Conservation (phyloP, 2,797 vertebrate genomes). For the Simalia tracyae region DNA sequence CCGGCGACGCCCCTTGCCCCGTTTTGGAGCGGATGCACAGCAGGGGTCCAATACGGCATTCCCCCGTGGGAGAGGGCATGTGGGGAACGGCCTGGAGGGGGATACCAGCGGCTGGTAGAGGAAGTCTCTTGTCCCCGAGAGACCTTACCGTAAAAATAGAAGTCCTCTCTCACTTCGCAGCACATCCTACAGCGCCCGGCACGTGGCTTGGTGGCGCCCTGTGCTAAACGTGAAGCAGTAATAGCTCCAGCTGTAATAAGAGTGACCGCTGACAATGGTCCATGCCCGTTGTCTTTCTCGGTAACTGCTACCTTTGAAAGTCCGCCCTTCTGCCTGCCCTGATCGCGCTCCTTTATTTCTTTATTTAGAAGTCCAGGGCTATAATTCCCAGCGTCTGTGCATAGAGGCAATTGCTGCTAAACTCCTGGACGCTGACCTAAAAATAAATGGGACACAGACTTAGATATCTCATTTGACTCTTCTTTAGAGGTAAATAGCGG, state of each 20-base stretch:
- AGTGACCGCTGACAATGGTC: not conserved
- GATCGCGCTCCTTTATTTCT: not conserved
- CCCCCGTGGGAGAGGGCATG: not conserved
- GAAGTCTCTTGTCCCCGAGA: not conserved
- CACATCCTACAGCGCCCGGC: not conserved
- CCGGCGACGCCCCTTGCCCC: not conserved
- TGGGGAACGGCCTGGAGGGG: not conserved
- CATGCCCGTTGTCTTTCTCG: not conserved
- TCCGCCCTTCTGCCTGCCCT: no score
- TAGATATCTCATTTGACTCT: not conserved
- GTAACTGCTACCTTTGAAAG: not conserved
- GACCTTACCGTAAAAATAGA: not conserved
- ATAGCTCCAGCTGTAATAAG: not conserved
- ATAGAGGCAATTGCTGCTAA: not conserved
- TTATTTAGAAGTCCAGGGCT: not conserved
- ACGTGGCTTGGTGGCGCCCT: slow-evolving; percentile 8
- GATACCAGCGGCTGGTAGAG: not conserved
- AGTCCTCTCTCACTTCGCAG: no score
- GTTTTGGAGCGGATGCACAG: not conserved
- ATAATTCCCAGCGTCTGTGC: no score
- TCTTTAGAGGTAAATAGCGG: not conserved
- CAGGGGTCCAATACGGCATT: not conserved
- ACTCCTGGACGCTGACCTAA: not conserved
- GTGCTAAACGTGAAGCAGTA: slow-evolving; percentile 2
- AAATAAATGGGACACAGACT: not conserved